A percentile compares a stretch with the other conserved stretches of the same genome.
These are phyloP conservation scores for Anarhynchus alexandrinus DNA, from an alignment of 2,113 vertebrate genomes.

Conservation along the genomic window DNA sequence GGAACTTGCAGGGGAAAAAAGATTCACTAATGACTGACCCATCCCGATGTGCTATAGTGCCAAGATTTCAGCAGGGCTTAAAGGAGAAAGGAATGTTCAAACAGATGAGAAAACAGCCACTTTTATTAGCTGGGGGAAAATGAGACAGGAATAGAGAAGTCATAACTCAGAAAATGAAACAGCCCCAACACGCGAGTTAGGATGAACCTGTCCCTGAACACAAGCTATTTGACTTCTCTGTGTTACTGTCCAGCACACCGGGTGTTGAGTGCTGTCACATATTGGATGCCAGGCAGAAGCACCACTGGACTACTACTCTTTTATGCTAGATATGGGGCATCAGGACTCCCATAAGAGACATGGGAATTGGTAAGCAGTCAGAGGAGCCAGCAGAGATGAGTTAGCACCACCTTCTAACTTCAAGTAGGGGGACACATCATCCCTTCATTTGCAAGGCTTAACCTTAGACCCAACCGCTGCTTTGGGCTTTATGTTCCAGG, in stretches of 20 bases:
- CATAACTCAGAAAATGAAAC: background rate
- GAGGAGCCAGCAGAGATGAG: background rate
- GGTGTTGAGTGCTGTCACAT: background rate
- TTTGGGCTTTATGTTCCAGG: background rate
- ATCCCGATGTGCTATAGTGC: background rate
- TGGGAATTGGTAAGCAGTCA: background rate
- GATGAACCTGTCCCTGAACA: background rate
- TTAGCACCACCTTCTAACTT: background rate
- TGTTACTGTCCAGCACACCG: background rate
- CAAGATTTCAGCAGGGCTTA: background rate
- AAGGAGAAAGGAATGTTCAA: background rate
- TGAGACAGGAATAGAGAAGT: background rate
- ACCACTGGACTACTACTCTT: background rate
- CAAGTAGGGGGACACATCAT: background rate
- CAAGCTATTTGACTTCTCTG: background rate
- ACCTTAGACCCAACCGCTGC: background rate
- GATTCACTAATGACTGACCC: background rate
- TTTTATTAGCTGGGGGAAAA: background rate
- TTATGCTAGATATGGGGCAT: background rate
- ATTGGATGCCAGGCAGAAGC: too few relatives aligned
- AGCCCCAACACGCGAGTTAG: accelerated
- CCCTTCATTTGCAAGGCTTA: background rate
- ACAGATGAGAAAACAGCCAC: background rate
- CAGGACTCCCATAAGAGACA: background rate
- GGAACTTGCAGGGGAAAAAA: background rate